Evolutionary conservation across 2,888 invertebrate genomes (phyloP), one percentile per base, ranked within the genome.

Genomic region (Lasioglossum calceatum): DNA sequence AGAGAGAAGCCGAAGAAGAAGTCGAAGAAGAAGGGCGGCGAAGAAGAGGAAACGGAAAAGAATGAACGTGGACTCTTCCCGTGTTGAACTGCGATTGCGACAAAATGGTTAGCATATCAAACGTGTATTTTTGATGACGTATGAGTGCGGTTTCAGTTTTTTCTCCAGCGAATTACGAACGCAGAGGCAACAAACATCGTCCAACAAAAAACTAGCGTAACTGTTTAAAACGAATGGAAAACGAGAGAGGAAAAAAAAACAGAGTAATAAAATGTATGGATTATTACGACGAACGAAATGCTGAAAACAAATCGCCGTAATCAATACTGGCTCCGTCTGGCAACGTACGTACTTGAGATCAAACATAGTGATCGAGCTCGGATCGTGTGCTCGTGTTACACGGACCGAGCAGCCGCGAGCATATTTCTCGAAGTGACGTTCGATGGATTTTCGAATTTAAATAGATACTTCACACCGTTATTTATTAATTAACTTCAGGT

Each of bases 111-210:
- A 86, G 84, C 86, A 86, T 88, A 88, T 84, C 88, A 86, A 84
- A 84, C 85, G 80, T 88, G 88, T 89, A 88, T 89, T 89, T 88
- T 89, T 82, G 88, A 89, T 84, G 88, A 84, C 74, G 86, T 84
- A 72, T 71, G 85, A 85, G 79, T 83, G 85, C 79, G 64, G 27
- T 85, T 88, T 78, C 72, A 58, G 10, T 58, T 81, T 32, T 78
- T 84, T 75, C 84, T 36, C 36, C 80, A 50, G 64, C 64, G 73
- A 85, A 61, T 70, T 70, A 76, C 71, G 36, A 80, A 70, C 70
- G n/a, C 80, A 80, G 36, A 72, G 85, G 71, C 80, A 78, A 81
- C 80, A 78, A 83, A 67, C 74, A 79, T 87, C 87, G 87, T 87
- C 87, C 87, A 87, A 74, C 14, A 67, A 19, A 70, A 19, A 70